Evolutionary conservation across 2,797 vertebrate species (phyloP), one percentile per base, ranked within the genome.

Genomic region (Acridotheres tristis): DNA sequence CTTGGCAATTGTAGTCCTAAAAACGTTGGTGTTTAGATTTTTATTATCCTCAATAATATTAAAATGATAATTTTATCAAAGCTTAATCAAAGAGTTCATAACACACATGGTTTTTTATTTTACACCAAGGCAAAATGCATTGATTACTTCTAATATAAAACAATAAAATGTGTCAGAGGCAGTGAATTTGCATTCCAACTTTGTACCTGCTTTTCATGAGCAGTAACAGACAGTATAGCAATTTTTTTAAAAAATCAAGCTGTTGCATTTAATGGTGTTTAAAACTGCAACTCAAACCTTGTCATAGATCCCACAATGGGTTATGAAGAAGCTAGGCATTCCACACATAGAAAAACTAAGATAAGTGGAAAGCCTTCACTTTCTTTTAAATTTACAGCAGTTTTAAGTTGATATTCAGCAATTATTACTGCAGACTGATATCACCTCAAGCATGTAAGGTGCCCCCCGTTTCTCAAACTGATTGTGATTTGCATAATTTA

Each of bases 401-500:
- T 40, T 65, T 81, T 48, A 88, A 88, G 34, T n/a, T 40, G 26
- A 66, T 76, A 85, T 48, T 84, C 34, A 57, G 55, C 40, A 92
- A 84, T 54, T 72, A 78, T 18, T 54, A 58, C 30, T 32, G 13
- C 19, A 86, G 47, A 38, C 21, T 81, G n/a, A 19, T 72, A 78
- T 48, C 18, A 43, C 48, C 21, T 81, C 22, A 43, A 68, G 62
- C 51, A 74, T 8, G 8, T 65, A 81, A 82, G 19, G 9, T 82
- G 63, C 21, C 43, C 27, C 29, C 20, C 16, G 5, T 81, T 93
- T 81, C 43, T 82, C 43, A 78, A 79, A 67, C 36, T 93, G 77
- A 63, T 55, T 67, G 48, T 84, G 57, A 90, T 94, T 73, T 93
- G 55, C 77, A 90, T 87, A 76, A 82, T 82, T 94, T 69, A 75